Base-by-base conservation (phyloP, 2,113 vertebrate genomes). In the Perca schrenkii region DNA sequence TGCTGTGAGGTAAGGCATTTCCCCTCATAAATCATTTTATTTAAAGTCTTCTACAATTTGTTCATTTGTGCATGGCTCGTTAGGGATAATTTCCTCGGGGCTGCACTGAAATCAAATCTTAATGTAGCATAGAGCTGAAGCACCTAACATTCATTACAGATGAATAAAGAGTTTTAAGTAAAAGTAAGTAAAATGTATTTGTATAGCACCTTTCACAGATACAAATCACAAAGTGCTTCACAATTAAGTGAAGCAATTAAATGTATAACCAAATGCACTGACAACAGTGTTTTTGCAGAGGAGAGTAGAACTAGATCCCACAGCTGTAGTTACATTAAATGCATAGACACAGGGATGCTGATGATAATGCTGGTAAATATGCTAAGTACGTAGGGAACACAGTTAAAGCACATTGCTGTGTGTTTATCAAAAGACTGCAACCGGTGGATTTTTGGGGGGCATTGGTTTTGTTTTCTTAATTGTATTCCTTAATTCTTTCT, bases 1-100 rank as follows among this genome's bases (percentile, higher is more conserved):
- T 97, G 93, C 94, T 99, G 98, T 91, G 98, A 99, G 97, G 98
- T 99, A 79, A 88, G 4, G 21, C 10, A 11, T n/a, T 53, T 74
- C 1, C 21, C 10, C 3, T 19, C 60, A 31, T n/a, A 6, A 56
- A 63, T 64, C 16, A 54, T 50, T 49, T 49, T 4, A 40, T 68
- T 34, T 13, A 8, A 78, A 25, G 16, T 50, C 16, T 36, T 80
- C 52, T 43, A 43, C 0, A 56, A 22, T 62, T 15, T 49, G 17
- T 62, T 12, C 31, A 57, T 46, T 31, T 36, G 19, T 63, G 12
- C 17, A n/a, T 52, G 25, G 16, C 40, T 58, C 1, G 8, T 19
- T 10, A 54, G 34, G 2, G 34, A 43, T 54, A 28, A 19, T 68
- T 68, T 7, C 1, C 53, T 53, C 3, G 7, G 12, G 21, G 69